A percentile compares a stretch with the other conserved stretches of the same genome.
Evolutionary conservation across 2,113 vertebrate genomes (phyloP).

Genomic region (Epinephelus lanceolatus): DNA sequence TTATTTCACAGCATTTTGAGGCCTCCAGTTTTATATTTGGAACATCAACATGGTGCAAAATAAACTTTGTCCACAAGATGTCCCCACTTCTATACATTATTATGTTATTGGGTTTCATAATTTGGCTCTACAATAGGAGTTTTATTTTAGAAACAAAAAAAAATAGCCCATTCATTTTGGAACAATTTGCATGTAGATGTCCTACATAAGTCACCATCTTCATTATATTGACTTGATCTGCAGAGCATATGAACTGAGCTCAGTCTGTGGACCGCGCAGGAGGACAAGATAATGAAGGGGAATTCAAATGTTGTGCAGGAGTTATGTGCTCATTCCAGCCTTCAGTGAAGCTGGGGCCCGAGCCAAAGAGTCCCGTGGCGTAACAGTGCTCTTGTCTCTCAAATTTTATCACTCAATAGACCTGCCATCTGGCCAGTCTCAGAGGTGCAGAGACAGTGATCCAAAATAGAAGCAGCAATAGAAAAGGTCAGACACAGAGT

Average conservation of each 20-base stretch:
- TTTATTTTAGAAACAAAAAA: neutral
- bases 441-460: conserved; percentile 72
- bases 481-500: conserved; percentile 77
- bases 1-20: neutral
- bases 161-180: neutral
- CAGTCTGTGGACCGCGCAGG: conserved; percentile 40
- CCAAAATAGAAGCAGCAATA: conserved; percentile 77
- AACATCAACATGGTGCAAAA: conserved; percentile 23
- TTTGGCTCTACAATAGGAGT: neutral
- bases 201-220: conserved; percentile 23
- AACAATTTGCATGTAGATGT: conserved; percentile 7
- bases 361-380: conserved; percentile 68
- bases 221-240: conserved; percentile 16
- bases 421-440: conserved; percentile 81
- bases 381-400: conserved; percentile 75
- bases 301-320: conserved; percentile 63
- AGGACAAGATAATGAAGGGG: conserved; percentile 64
- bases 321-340: conserved; percentile 63
- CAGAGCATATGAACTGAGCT: conserved; percentile 39
- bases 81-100: conserved; percentile 43
- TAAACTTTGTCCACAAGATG: conserved; percentile 67
- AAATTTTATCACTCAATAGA: conserved; percentile 79
- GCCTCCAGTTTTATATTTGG: neutral
- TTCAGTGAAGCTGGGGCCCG: conserved; percentile 42
- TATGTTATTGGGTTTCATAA: neutral